Percentiles rank a stretch among this genome's conserved stretches.
Evolutionary conservation across 35 echinoderm and acorn worm species (phyloP).

Genomic region (Strongylocentrotus purpuratus): DNA sequence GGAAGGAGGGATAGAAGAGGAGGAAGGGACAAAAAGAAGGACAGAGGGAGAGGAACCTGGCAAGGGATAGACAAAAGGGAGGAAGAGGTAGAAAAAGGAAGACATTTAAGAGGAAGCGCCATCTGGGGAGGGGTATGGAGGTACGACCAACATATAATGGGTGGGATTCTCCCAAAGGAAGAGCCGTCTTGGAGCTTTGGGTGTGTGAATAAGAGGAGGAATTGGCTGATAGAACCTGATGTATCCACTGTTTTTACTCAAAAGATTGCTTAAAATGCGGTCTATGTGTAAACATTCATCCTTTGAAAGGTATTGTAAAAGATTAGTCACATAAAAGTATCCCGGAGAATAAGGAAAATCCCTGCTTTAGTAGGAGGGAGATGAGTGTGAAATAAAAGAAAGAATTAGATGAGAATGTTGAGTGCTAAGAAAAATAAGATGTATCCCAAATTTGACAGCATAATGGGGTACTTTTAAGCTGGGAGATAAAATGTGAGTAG

Average conservation of each 20-base stretch:
- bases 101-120: too few species aligned
- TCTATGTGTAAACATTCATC: too few species aligned
- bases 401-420: background rate
- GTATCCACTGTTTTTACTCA: background rate
- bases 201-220: background rate
- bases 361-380: background rate
- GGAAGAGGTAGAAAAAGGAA: background rate
- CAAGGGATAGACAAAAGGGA: background rate
- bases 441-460: background rate
- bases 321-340: background rate
- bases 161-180: background rate
- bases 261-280: background rate
- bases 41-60: background rate
- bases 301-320: background rate
- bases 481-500: background rate
- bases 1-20: background rate
- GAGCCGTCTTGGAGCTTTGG: background rate
- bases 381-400: background rate
- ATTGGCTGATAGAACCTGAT: background rate
- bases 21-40: background rate
- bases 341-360: background rate
- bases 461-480: background rate
- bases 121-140: background rate
- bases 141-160: background rate
- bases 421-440: background rate